These are phyloP conservation scores for Trachops cirrhosus DNA, from an alignment of 2,797 vertebrate genomes.

Conservation along the genomic window DNA sequence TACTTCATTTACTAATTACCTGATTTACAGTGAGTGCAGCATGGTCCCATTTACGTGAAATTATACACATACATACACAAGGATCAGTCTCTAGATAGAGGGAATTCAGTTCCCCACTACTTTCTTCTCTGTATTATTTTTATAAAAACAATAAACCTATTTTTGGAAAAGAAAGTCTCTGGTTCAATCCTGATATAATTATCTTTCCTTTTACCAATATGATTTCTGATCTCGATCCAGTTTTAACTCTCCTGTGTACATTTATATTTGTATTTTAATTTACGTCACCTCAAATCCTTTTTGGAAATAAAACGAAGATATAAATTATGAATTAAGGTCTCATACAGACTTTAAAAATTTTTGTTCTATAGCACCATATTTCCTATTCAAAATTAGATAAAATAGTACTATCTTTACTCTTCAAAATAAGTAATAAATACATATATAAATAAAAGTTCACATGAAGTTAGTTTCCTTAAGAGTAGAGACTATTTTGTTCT, in stretches of 20 bases:
- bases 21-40: slow-evolving; percentile 22
- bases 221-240: slow-evolving; percentile 56
- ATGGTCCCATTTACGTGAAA: background rate
- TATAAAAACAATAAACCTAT: slow-evolving; percentile 57
- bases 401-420: slow-evolving; percentile 20
- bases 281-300: slow-evolving; percentile 50
- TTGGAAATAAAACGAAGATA: slow-evolving; percentile 35
- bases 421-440: slow-evolving; percentile 48
- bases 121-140: slow-evolving; percentile 47
- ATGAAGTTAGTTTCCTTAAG: slow-evolving; percentile 36
- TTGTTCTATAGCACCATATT: slow-evolving; percentile 3
- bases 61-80: background rate
- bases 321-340: slow-evolving; percentile 49
- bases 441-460: background rate
- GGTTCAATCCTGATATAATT: slow-evolving; percentile 61
- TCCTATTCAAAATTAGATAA: slow-evolving; percentile 37
- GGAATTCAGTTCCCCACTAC: slow-evolving; percentile 12
- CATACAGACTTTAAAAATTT: background rate
- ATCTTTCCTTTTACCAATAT: slow-evolving; percentile 62
- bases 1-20: slow-evolving; percentile 30
- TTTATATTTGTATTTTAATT: slow-evolving; percentile 55
- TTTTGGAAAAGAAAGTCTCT: slow-evolving; percentile 64
- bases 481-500: background rate
- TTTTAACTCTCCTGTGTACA: slow-evolving; percentile 49
- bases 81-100: background rate